Conservation (phyloP, 2,888 invertebrate species). For the Pogonocherus hispidulus region DNA sequence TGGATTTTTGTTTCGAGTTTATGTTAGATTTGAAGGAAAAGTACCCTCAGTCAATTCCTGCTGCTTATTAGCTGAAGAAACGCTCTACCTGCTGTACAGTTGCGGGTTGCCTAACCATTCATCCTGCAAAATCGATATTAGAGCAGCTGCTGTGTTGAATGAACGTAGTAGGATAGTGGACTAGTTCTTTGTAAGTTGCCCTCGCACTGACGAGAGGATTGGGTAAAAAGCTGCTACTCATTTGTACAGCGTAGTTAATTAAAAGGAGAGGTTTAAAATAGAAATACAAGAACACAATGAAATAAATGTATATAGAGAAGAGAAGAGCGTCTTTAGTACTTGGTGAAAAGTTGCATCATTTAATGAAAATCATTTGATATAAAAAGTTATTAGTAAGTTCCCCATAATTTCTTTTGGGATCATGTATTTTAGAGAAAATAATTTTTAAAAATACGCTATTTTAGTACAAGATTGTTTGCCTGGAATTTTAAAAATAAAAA, state of each 20-base stretch:
- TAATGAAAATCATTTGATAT: no score
- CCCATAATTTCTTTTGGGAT: no score
- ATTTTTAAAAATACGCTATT: no score
- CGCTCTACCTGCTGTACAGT: slow-evolving; percentile 42
- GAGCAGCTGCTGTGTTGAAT: slow-evolving; percentile 19
- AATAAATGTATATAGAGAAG: background rate
- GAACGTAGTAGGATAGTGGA: slow-evolving; percentile 25
- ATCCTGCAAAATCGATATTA: slow-evolving; percentile 42
- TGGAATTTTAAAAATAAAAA: no score
- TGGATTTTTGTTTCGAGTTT: no score
- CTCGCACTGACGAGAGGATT: background rate
- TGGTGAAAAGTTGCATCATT: no score
- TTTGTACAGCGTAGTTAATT: background rate
- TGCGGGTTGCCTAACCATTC: slow-evolving; percentile 47
- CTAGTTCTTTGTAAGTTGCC: background rate
- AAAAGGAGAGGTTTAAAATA: background rate
- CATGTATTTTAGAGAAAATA: no score
- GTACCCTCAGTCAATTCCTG: background rate
- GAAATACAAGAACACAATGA: background rate
- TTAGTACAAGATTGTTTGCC: no score
- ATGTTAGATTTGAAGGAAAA: background rate
- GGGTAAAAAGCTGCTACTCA: background rate
- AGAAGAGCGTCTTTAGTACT: no score
- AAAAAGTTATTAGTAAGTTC: no score
- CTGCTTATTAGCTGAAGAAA: background rate